Percentiles rank a stretch among this genome's conserved stretches.
phyloP scores from a whole-genome alignment of 2,888 invertebrate genomes.

The Prenolepis imparis region DNA sequence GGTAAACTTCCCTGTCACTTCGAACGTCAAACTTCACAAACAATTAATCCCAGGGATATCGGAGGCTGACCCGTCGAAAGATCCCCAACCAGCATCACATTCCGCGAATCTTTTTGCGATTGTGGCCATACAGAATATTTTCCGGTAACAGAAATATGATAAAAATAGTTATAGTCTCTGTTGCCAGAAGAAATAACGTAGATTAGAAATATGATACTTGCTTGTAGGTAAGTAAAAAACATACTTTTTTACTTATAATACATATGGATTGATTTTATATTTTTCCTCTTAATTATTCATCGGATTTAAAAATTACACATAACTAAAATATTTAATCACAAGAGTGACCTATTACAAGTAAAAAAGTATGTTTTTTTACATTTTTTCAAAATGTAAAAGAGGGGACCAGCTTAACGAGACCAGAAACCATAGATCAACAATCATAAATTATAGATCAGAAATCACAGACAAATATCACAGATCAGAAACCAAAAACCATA shows the following conservation, averaged over 20 bases:
- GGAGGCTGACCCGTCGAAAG: conserved; percentile 7
- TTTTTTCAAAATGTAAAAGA: too few species aligned
- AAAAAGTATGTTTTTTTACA: not conserved
- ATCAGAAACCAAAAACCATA: too few species aligned
- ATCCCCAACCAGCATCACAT: not conserved
- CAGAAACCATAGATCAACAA: too few species aligned
- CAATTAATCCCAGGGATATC: conserved; percentile 46
- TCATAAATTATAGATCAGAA: too few species aligned
- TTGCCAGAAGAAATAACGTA: conserved; percentile 1
- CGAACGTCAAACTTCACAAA: conserved; percentile 37
- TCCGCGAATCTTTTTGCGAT: conserved; percentile 21
- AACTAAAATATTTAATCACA: not conserved
- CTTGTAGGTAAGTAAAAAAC: too few species aligned
- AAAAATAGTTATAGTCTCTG: not conserved
- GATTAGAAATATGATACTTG: not conserved
- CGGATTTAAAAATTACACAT: not conserved
- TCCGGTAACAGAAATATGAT: not conserved
- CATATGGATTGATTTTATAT: not conserved
- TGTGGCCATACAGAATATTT: not conserved
- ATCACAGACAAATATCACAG: too few species aligned
- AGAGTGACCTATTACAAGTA: not conserved
- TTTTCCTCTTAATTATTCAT: not conserved
- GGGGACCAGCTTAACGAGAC: too few species aligned
- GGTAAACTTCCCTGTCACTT: conserved; percentile 37
- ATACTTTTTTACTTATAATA: not conserved